Percentiles rank a stretch among this genome's conserved stretches.
phyloP scores from a whole-genome alignment of 2,888 invertebrate genomes.

The Carcina quercana region DNA sequence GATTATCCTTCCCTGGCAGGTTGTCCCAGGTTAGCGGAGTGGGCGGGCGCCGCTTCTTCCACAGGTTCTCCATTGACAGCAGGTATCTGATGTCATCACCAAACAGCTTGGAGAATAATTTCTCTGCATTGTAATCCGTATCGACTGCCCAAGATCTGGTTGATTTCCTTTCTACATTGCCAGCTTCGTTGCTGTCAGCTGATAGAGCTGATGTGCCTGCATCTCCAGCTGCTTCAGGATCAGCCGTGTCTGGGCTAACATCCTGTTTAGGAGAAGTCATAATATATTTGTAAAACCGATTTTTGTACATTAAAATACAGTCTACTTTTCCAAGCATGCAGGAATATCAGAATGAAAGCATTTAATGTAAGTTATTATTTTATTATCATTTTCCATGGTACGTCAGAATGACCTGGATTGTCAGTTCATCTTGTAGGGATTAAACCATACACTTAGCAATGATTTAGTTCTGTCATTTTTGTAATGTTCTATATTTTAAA shows the following conservation, averaged over 20 bases:
- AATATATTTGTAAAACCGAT: no score
- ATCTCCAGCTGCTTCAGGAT: slow-evolving; percentile 90
- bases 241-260: slow-evolving; percentile 97
- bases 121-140: slow-evolving; percentile 85
- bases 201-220: slow-evolving; percentile 77
- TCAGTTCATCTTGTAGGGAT: no score
- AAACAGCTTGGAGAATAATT: slow-evolving; percentile 95
- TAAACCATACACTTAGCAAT: no score
- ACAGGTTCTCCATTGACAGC: slow-evolving; percentile 94
- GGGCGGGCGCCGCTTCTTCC: slow-evolving; percentile 93
- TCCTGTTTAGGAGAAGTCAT: no score
- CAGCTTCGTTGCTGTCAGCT: slow-evolving; percentile 55
- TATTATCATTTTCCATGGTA: no score
- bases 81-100: slow-evolving; percentile 96
- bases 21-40: slow-evolving; percentile 83
- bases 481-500: no score
- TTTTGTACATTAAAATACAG: background rate
- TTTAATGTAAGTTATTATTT: no score
- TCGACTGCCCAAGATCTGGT: slow-evolving; percentile 94
- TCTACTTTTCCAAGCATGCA: no score
- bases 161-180: slow-evolving; percentile 77
- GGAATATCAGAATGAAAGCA: no score
- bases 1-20: slow-evolving; percentile 72
- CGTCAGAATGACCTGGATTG: no score
- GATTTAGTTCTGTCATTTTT: no score